Conservation (phyloP, 2,113 vertebrate species). For the Otocyon megalotis region DNA sequence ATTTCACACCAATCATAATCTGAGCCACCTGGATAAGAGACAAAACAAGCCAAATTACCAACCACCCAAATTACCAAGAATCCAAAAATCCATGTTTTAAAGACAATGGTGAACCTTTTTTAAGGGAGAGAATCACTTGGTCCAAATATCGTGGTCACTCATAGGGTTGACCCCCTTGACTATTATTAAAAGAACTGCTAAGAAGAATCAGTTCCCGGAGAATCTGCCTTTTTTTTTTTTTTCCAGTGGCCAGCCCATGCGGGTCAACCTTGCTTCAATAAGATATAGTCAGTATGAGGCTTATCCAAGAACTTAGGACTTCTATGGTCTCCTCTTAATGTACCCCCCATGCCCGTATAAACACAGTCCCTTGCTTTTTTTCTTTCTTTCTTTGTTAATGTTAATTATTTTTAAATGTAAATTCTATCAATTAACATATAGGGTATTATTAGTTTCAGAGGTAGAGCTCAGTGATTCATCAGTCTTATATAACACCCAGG, state of each 20-base stretch:
- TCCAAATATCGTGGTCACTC: neutral
- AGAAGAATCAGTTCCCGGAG: neutral
- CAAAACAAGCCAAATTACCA: neutral
- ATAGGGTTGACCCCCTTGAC: neutral
- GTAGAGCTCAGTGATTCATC: too few relatives aligned
- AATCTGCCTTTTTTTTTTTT: neutral
- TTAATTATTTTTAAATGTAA: too few relatives aligned
- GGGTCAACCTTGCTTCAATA: neutral
- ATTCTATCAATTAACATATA: too few relatives aligned
- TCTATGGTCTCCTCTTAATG: neutral
- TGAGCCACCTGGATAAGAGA: slow-evolving; percentile 4
- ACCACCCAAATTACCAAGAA: neutral
- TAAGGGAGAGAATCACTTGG: neutral
- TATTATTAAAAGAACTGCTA: neutral
- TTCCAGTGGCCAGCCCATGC: neutral
- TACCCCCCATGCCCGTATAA: neutral
- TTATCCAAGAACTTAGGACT: neutral
- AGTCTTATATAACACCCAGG: too few relatives aligned
- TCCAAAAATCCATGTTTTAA: neutral
- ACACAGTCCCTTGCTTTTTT: neutral
- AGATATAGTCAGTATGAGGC: neutral
- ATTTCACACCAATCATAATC: neutral
- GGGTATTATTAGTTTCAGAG: too few relatives aligned
- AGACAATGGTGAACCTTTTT: neutral
- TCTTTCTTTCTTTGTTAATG: too few relatives aligned